Evolutionary conservation across 2,113 vertebrate genomes (phyloP), one percentile per base, ranked within the genome.

Genomic region (Albula glossodonta): DNA sequence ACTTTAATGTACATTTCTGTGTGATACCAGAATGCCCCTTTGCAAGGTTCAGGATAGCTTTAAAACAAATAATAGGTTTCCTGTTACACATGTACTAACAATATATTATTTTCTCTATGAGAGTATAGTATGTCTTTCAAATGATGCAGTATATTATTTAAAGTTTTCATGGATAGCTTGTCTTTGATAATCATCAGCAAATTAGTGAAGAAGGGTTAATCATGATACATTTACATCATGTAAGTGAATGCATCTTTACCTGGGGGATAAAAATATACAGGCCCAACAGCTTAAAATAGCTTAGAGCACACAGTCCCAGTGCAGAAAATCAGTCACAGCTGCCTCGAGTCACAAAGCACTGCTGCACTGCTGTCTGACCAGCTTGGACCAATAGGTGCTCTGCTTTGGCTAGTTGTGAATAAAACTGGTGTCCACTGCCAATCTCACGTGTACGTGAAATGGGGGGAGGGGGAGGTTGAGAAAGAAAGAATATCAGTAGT

Each of bases 401-500:
- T 83, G n/a, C 51, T 31, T 66, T 88, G 78, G 82, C 82, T 52
- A 83, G 84, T 53, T 51, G 60, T 51, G 74, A 79, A 86, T 78
- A 51, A 70, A 57, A 79, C 56, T 22, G 13, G n/a, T 56, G 56
- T n/a, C 77, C 88, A 57, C 89, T 91, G 92, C 91, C 91, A 92
- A 90, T 91, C 91, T 87, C 90, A 90, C 92, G 91, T 90, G 92
- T 83, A 48, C 63, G 70, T 89, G 92, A 91, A 88, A 91, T 90
- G 91, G 90, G 90, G 80, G 81, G 88, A 53, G 15, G 70, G 82
- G 83, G 60, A 22, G 2, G 8, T 80, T 50, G 84, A 81, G 63
- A 85, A 81, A 80, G 84, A 80, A 88, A 89, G 91, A 90, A 90
- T 93, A 94, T 93, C 92, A 91, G 90, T 88, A 91, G 94, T 93